These are phyloP conservation scores for Eufriesea mexicana DNA, from an alignment of 1,140 invertebrate species.

Conservation along the genomic window DNA sequence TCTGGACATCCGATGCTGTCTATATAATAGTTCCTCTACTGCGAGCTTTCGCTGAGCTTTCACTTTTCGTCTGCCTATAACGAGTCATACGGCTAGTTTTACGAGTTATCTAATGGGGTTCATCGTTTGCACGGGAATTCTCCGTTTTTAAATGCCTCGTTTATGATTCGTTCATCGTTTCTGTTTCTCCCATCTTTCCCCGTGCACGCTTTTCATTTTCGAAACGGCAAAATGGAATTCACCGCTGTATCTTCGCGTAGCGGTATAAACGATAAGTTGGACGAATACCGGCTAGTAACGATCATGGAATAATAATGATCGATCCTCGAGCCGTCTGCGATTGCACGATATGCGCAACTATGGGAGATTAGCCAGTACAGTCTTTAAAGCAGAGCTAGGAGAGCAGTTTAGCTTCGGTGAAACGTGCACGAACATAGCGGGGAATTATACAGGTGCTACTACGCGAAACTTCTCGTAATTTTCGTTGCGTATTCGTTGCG, in stretches of 20 bases:
- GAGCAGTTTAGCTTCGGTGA: conserved; percentile 7
- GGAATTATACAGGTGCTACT: background rate
- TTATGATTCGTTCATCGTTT: background rate
- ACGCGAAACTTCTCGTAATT: background rate
- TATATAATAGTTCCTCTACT: background rate
- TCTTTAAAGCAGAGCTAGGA: background rate
- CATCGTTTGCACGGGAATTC: conserved; percentile 55
- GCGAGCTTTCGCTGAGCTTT: conserved; percentile 67
- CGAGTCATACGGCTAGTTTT: conserved; percentile 55
- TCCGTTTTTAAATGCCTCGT: conserved; percentile 30
- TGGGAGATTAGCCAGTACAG: background rate
- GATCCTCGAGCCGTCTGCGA: background rate
- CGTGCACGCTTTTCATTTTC: no score
- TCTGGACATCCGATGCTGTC: conserved; percentile 2
- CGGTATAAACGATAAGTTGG: no score
- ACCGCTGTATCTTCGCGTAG: no score
- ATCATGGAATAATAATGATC: background rate
- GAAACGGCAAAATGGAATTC: no score
- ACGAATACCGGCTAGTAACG: no score
- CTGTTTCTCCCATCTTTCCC: background rate
- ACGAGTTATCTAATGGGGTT: conserved; percentile 63
- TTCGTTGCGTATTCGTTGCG: background rate
- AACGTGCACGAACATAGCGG: no score
- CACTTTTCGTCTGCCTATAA: conserved; percentile 57
- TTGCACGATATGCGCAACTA: background rate